Evolutionary conservation across 2,888 invertebrate species (phyloP).

Genomic region (Patella caerulea): DNA sequence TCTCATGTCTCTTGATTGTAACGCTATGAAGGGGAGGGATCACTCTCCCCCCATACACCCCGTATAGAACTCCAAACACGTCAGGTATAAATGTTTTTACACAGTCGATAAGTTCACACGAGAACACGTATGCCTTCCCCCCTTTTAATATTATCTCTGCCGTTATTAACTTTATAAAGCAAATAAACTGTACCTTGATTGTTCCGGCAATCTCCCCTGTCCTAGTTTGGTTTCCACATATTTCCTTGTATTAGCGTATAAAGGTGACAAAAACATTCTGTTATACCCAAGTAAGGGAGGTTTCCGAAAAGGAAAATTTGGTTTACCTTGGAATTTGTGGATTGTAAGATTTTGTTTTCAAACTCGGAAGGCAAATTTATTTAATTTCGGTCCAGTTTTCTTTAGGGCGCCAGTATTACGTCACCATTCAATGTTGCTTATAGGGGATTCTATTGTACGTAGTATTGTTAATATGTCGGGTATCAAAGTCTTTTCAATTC

Average conservation of each 20-base stretch:
- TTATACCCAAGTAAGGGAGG: neutral
- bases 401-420: neutral
- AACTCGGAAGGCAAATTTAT: too few relatives aligned
- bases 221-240: neutral
- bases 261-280: neutral
- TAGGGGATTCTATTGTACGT: neutral
- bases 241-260: neutral
- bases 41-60: neutral
- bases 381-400: too few relatives aligned
- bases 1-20: neutral
- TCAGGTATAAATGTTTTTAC: neutral
- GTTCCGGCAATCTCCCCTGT: neutral
- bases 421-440: neutral
- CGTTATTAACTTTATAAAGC: neutral
- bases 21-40: neutral
- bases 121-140: too few relatives aligned
- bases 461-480: neutral
- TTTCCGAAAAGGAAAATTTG: neutral
- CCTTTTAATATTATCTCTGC: neutral
- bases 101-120: neutral
- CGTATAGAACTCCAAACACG: neutral
- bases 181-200: neutral
- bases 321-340: conserved; percentile 1
- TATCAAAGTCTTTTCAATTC: neutral
- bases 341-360: neutral